These are phyloP conservation scores for Melopsittacus undulatus DNA, from an alignment of 2,797 vertebrate species.

Conservation along the genomic window DNA sequence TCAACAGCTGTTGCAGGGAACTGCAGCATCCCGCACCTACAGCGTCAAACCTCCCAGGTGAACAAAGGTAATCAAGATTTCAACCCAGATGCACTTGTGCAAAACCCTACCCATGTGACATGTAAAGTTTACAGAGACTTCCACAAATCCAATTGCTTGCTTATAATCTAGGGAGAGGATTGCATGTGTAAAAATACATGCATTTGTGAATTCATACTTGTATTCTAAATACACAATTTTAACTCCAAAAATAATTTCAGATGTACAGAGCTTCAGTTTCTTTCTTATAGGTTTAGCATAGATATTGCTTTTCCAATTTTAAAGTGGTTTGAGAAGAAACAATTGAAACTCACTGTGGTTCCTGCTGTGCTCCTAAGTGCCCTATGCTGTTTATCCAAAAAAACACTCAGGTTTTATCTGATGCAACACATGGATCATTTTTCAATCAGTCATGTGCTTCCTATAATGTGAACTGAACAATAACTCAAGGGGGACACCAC, in stretches of 20 bases:
- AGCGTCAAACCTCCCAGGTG: neutral
- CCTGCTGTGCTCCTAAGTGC: neutral
- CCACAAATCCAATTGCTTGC: neutral
- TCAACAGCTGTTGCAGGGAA: neutral
- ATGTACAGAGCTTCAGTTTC: neutral
- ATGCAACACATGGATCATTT: neutral
- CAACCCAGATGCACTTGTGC: neutral
- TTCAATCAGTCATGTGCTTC: neutral
- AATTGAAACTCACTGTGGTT: neutral
- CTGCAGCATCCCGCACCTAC: neutral
- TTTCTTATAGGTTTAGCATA: neutral
- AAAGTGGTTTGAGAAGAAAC: neutral
- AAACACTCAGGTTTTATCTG: neutral
- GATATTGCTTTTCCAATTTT: neutral
- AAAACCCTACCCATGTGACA: neutral
- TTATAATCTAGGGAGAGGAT: neutral
- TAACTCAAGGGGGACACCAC: neutral
- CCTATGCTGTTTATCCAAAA: neutral
- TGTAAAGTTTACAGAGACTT: neutral
- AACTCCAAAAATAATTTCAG: neutral
- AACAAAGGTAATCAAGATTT: neutral
- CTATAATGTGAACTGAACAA: fast-evolving
- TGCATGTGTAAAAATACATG: neutral
- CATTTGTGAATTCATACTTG: neutral
- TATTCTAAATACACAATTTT: neutral